Conservation (phyloP, 2,113 vertebrate genomes). For the Brienomyrus brachyistius region DNA sequence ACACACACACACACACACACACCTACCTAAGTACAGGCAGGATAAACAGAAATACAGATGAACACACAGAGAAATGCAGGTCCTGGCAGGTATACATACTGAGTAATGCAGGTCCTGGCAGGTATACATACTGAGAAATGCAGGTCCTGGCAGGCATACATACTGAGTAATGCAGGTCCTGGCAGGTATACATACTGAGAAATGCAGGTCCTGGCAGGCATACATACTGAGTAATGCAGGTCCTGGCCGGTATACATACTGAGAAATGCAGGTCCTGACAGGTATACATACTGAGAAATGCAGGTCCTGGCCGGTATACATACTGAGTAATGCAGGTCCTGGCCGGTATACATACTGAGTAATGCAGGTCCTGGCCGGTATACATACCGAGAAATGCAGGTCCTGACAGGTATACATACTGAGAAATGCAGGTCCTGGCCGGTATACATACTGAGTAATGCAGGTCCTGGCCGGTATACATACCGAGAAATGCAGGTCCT, state of each 20-base stretch:
- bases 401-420: neutral
- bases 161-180: neutral
- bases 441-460: too few species aligned
- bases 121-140: neutral
- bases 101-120: too few species aligned
- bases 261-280: too few species aligned
- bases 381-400: neutral
- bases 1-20: neutral
- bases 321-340: neutral
- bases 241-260: too few species aligned
- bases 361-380: too few species aligned
- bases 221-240: neutral
- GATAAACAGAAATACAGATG: neutral
- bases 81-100: too few species aligned
- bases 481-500: too few species aligned
- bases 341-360: neutral
- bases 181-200: neutral
- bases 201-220: neutral
- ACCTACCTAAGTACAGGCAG: conserved; percentile 16
- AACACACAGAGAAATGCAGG: neutral
- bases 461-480: too few species aligned
- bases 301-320: neutral
- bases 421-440: neutral
- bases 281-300: neutral
- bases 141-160: neutral